A percentile compares a stretch with the other conserved stretches of the same genome.
phyloP scores from a whole-genome alignment of 2,888 invertebrate species.

The Mantis religiosa region DNA sequence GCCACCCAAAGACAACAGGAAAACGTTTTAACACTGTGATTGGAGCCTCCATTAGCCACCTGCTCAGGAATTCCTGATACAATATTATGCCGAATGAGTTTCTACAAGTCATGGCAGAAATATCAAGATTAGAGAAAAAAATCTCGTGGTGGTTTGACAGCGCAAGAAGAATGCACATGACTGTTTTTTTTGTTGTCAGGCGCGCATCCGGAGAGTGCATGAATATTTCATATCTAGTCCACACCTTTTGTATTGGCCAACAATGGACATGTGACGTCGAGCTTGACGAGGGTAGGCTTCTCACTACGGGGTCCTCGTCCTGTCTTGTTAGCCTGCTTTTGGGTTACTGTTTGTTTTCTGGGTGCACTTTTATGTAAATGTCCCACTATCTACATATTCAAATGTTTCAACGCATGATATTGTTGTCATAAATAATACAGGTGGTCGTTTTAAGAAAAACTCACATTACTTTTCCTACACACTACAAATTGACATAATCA shows the following conservation, averaged over 20 bases:
- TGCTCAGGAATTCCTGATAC: background rate
- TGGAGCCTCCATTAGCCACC: background rate
- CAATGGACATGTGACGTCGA: background rate
- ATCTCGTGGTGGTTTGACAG: background rate
- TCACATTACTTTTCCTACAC: too few relatives aligned
- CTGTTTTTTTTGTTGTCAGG: background rate
- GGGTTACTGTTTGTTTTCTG: background rate
- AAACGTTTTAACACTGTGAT: background rate
- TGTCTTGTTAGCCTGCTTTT: background rate
- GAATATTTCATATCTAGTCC: conserved; percentile 44
- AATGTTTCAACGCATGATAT: too few relatives aligned
- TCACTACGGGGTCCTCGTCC: background rate
- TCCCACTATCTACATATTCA: too few relatives aligned
- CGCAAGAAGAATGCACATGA: background rate
- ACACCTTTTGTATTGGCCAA: conserved; percentile 40
- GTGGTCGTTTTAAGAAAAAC: too few relatives aligned
- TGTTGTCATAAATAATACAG: too few relatives aligned
- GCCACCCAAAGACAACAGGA: background rate
- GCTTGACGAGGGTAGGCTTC: background rate
- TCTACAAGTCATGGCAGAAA: background rate
- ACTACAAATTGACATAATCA: too few relatives aligned
- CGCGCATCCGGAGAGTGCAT: conserved; percentile 32
- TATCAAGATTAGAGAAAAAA: background rate
- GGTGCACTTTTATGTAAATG: too few relatives aligned
- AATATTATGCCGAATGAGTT: background rate